phyloP scores from a whole-genome alignment of 2,888 invertebrate genomes.

The Chironomus riparius region DNA sequence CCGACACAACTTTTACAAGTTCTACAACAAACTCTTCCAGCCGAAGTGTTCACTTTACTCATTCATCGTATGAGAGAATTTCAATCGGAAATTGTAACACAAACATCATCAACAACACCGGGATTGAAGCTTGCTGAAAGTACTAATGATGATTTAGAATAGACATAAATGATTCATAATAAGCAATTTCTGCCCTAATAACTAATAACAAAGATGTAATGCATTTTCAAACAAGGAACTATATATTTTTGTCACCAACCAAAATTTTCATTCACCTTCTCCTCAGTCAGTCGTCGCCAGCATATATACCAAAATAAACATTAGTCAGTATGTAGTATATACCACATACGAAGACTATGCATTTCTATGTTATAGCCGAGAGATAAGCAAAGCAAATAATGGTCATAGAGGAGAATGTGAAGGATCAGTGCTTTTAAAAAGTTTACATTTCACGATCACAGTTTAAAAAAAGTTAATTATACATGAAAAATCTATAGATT shows the following conservation, averaged over 20 bases:
- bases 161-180: neutral
- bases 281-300: too few relatives aligned
- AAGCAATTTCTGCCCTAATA: neutral
- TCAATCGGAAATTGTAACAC: slow-evolving; percentile 2
- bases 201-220: neutral
- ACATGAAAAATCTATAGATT: neutral
- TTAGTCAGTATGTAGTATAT: too few relatives aligned
- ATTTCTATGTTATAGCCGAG: too few relatives aligned
- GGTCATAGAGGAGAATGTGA: too few relatives aligned
- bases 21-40: slow-evolving; percentile 90
- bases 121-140: slow-evolving; percentile 1
- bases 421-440: too few relatives aligned
- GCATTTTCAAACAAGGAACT: neutral
- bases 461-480: neutral
- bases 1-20: slow-evolving; percentile 46
- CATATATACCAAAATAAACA: too few relatives aligned
- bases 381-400: too few relatives aligned
- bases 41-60: slow-evolving; percentile 84
- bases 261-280: neutral
- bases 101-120: neutral
- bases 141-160: slow-evolving; percentile 17
- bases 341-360: too few relatives aligned
- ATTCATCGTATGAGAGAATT: slow-evolving; percentile 55
- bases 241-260: slow-evolving; percentile 4
- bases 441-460: neutral